A percentile compares a stretch with the other conserved stretches of the same genome.
Conservation (phyloP, 1,140 invertebrate species). For the Euura lappo region DNA sequence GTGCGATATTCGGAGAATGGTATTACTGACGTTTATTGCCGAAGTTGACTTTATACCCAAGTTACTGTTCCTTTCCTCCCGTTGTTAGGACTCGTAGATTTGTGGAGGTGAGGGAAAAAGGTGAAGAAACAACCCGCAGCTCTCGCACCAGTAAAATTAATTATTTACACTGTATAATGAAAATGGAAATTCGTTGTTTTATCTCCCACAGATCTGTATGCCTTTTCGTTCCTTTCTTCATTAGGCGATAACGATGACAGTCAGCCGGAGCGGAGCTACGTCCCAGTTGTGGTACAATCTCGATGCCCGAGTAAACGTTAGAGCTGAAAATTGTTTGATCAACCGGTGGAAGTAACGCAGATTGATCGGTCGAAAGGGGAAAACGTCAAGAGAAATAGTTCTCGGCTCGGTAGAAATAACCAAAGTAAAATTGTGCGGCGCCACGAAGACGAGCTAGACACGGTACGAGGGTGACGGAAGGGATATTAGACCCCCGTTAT, state of each 20-base stretch:
- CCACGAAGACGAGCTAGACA: not conserved
- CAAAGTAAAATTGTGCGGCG: not conserved
- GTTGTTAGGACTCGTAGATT: too few relatives aligned
- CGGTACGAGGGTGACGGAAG: not conserved
- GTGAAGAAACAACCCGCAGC: not conserved
- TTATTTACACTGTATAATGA: not conserved
- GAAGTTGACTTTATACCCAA: not conserved
- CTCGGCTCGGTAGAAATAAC: not conserved
- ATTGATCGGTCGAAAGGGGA: not conserved
- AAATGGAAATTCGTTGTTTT: not conserved
- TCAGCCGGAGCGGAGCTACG: too few relatives aligned
- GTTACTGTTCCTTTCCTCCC: not conserved
- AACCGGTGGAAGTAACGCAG: constrained; percentile 1
- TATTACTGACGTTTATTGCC: not conserved
- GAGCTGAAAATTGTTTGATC: not conserved
- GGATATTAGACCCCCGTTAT: not conserved
- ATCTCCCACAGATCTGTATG: too few relatives aligned
- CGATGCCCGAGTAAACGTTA: not conserved
- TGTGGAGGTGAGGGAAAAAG: not conserved
- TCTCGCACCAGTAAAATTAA: too few relatives aligned
- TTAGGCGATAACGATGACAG: too few relatives aligned
- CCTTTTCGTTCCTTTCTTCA: not conserved
- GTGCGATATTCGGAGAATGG: not conserved
- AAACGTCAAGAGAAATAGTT: constrained; percentile 4
- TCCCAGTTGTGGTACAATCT: not conserved